phyloP scores from a whole-genome alignment of 2,113 vertebrate species.

The Bufo gargarizans region DNA sequence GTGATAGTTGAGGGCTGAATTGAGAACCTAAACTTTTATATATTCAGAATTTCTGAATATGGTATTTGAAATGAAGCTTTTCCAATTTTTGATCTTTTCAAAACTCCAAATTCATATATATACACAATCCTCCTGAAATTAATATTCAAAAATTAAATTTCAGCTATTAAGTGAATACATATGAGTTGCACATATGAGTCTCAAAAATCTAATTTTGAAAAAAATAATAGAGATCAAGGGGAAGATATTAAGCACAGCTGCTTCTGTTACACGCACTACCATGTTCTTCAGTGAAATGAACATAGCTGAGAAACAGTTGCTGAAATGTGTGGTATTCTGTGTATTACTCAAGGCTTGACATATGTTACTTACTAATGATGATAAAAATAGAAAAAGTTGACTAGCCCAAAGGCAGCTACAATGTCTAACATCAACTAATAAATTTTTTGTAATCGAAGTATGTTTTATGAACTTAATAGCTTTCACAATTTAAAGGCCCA shows the following conservation, averaged over 20 bases:
- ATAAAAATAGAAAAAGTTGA: neutral
- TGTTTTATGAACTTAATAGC: neutral
- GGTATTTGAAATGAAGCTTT: no score
- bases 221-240: neutral
- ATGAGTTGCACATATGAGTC: neutral
- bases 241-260: neutral
- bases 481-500: neutral
- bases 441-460: neutral
- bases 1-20: no score
- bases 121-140: neutral
- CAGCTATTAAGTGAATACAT: neutral
- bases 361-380: neutral
- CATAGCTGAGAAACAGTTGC: neutral
- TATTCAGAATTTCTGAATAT: no score
- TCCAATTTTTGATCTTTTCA: neutral
- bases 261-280: neutral
- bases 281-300: neutral
- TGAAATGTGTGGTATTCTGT: neutral
- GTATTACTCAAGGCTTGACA: neutral
- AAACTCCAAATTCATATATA: neutral
- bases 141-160: neutral
- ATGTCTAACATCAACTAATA: neutral
- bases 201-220: neutral
- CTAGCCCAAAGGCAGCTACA: neutral
- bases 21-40: no score